A percentile compares a stretch with the other conserved stretches of the same genome.
Evolutionary conservation across 2,888 invertebrate genomes (phyloP).

Genomic region (Herminia tarsipennalis): DNA sequence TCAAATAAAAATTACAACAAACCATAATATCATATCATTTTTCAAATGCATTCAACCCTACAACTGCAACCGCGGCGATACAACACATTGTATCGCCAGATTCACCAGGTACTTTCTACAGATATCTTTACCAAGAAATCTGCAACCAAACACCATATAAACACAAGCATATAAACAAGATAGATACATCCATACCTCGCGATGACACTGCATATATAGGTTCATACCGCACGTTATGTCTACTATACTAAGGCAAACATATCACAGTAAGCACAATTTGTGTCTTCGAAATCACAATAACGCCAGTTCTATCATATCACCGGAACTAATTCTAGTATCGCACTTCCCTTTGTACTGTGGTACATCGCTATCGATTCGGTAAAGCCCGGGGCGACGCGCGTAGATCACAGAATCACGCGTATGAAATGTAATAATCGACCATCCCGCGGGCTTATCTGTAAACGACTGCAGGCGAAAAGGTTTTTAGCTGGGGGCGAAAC

Average conservation of each 20-base stretch:
- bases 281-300: constrained; percentile 63
- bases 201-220: constrained; percentile 84
- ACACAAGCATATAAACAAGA: constrained; percentile 36
- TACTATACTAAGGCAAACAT: constrained; percentile 83
- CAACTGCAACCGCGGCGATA: background rate
- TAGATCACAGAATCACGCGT: constrained; percentile 79
- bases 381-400: constrained; percentile 69
- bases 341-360: constrained; percentile 61
- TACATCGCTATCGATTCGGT: constrained; percentile 76
- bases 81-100: background rate
- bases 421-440: constrained; percentile 82
- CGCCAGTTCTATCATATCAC: constrained; percentile 50
- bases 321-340: constrained; percentile 51
- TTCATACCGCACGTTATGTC: constrained; percentile 73
- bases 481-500: constrained; percentile 84
- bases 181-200: constrained; percentile 77
- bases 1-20: too few relatives aligned
- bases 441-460: constrained; percentile 85
- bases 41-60: background rate
- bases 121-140: too few relatives aligned
- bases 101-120: background rate
- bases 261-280: constrained; percentile 74
- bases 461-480: constrained; percentile 85
- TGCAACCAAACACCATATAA: constrained; percentile 12
- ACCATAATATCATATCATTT: too few relatives aligned